These are phyloP conservation scores for Celastrina argiolus DNA, from an alignment of 2,888 invertebrate genomes.

Conservation along the genomic window DNA sequence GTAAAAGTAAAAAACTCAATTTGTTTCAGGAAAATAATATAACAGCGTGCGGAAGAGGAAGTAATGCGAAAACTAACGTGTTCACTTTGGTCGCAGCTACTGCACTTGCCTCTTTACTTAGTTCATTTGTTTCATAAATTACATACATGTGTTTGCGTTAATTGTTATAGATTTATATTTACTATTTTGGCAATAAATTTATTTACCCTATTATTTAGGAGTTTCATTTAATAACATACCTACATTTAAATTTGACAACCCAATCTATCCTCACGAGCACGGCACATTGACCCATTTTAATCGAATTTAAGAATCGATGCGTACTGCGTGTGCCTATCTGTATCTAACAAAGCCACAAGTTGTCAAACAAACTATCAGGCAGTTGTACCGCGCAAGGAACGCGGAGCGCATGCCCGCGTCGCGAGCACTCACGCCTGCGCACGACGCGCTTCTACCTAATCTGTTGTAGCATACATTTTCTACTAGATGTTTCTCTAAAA, in stretches of 20 bases:
- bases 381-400: slow-evolving; percentile 45
- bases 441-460: slow-evolving; percentile 23
- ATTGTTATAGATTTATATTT: slow-evolving; percentile 56
- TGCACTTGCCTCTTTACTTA: slow-evolving; percentile 38
- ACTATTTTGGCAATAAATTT: slow-evolving; percentile 66
- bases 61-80: slow-evolving; percentile 42
- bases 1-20: neutral
- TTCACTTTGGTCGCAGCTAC: slow-evolving; percentile 40
- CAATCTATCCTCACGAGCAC: slow-evolving; percentile 30
- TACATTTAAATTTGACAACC: neutral
- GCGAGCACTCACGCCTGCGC: slow-evolving; percentile 52
- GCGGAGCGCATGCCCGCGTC: slow-evolving; percentile 55
- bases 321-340: slow-evolving; percentile 44
- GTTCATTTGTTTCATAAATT: slow-evolving; percentile 39
- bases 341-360: slow-evolving; percentile 45
- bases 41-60: slow-evolving; percentile 59
- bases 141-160: slow-evolving; percentile 6
- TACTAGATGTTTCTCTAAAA: neutral
- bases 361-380: slow-evolving; percentile 30
- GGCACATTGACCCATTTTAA: slow-evolving; percentile 56
- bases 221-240: slow-evolving; percentile 29
- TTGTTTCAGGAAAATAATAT: slow-evolving; percentile 59
- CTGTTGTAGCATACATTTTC: slow-evolving; percentile 13
- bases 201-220: slow-evolving; percentile 51
- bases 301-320: slow-evolving; percentile 56